Evolutionary conservation across 2,888 invertebrate species (phyloP), one percentile per base, ranked within the genome.

Genomic region (Belgica antarctica): DNA sequence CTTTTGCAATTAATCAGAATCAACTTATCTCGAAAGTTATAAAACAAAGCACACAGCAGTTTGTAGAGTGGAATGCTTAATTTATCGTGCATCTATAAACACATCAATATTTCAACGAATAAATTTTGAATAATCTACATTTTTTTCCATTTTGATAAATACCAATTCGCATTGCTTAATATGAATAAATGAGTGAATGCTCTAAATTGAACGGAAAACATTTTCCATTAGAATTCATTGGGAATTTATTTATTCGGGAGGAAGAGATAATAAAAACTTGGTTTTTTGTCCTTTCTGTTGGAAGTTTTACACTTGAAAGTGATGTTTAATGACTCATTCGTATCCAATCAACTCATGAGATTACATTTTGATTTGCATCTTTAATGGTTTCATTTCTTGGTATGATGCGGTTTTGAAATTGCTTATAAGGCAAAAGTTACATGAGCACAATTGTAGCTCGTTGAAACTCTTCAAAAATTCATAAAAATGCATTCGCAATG

Each of bases 191-290:
- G 34, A 31, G 34, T 12, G 34, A 31, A 31, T 31, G 34, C 12
- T 12, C 5, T 31, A 31, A 31, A 31, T 31, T 31, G 7, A 46
- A 46, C 46, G 46, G 46, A 46, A 46, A 46, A 10, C 15, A 46
- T 46, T 46, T 46, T 46, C 15, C 46, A 46, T 46, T 46, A 46
- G 46, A 46, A 10, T 46, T n/a, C 46, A 46, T 46, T 46, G 46
- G 15, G 15, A 46, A 46, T 46, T 46, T 46, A 46, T 46, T 34
- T 8, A 34, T 34, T 34, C 12, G 12, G 34, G 34, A 34, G 7
- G 34, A 12, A 34, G 34, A 34, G 12, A 31, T 12, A 31, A 31
- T 31, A 12, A 12, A 31, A 31, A 31, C 34, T 31, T 31, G n/a
- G n/a, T n/a, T n/a, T n/a, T n/a, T n/a, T n/a, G n/a, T n/a, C n/a